These are phyloP conservation scores for Spinibarbus caldwelli DNA, from an alignment of 2,797 vertebrate species.

Conservation along the genomic window DNA sequence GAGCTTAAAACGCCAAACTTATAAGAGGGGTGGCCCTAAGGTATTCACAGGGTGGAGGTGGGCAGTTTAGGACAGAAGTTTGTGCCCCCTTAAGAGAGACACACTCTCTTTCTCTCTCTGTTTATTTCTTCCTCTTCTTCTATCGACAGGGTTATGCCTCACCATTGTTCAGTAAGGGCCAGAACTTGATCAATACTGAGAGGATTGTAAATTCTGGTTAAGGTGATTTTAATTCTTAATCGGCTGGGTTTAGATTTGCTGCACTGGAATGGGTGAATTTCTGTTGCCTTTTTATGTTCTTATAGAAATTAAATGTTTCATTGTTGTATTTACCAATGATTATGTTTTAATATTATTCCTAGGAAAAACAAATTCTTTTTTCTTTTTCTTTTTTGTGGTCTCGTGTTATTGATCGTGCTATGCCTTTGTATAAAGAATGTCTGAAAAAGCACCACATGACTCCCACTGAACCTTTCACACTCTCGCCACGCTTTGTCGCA, in stretches of 20 bases:
- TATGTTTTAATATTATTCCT: constrained; percentile 58
- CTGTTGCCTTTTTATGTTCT: constrained; percentile 58
- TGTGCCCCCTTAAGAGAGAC: constrained; percentile 21
- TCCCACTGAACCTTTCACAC: constrained; percentile 16
- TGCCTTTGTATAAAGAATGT: constrained; percentile 55
- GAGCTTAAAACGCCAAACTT: constrained; percentile 21
- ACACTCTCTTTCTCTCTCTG: background rate
- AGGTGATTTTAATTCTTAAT: constrained; percentile 51
- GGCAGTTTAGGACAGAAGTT: background rate
- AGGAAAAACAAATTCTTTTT: constrained; percentile 43
- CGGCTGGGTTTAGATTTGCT: constrained; percentile 62
- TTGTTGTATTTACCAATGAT: constrained; percentile 57
- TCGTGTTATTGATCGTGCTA: constrained; percentile 34
- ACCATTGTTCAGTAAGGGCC: constrained; percentile 56
- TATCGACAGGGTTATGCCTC: constrained; percentile 31
- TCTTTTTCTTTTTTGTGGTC: constrained; percentile 32
- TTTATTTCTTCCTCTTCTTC: constrained; percentile 46
- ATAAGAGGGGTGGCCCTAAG: background rate
- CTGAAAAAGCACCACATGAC: constrained; percentile 34
- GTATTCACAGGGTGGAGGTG: constrained; percentile 23
- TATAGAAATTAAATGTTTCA: constrained; percentile 61
- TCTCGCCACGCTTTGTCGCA: background rate
- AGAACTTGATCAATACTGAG: constrained; percentile 60
- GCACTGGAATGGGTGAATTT: constrained; percentile 65
- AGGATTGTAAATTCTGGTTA: constrained; percentile 55